Evolutionary conservation across 2,797 vertebrate species (phyloP), one percentile per base, ranked within the genome.

Genomic region (Macropodus opercularis): DNA sequence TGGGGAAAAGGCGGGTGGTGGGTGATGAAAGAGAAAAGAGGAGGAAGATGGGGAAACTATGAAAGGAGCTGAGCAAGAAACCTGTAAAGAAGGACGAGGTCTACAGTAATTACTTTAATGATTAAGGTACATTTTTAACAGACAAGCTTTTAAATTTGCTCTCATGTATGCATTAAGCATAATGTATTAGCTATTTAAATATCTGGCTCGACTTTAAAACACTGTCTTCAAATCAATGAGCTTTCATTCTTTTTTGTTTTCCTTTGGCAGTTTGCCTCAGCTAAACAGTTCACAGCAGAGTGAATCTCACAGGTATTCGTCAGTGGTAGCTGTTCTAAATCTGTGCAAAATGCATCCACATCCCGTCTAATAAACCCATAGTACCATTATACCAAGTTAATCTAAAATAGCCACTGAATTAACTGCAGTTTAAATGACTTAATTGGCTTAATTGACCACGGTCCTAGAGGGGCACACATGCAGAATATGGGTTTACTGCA

Each of bases 371-470:
- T 51, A 27, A 42, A 4, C 10, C 59, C 19, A 14, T 71, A 63
- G 81, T 49, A 43, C 18, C 41, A 74, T 79, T 53, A 77, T 52
- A 29, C 58, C 27, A 18, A 51, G 15, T 75, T 76, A 72, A 66
- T 76, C n/a, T 52, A 19, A 62, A 72, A 64, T 69, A 41, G 68
- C n/a, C 21, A 39, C 14, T 26, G 5, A 64, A 75, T 70, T 73
- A 75, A 79, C 40, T 63, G n/a, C 60, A 57, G 58, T 73, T 77
- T 69, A 23, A 60, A 24, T 70, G 59, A 17, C 40, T 72, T 63
- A 75, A 73, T 35, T 57, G 18, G 32, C 41, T 31, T 48, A 74
- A 70, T 29, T 66, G 50, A 42, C 47, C 57, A 49, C 44, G 63
- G 47, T 21, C 26, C 42, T 19, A 52, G n/a, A n/a, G n/a, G n/a